Evolutionary conservation across 1,140 invertebrate genomes (phyloP), one percentile per base, ranked within the genome.

Genomic region (Microplitis demolitor): DNA sequence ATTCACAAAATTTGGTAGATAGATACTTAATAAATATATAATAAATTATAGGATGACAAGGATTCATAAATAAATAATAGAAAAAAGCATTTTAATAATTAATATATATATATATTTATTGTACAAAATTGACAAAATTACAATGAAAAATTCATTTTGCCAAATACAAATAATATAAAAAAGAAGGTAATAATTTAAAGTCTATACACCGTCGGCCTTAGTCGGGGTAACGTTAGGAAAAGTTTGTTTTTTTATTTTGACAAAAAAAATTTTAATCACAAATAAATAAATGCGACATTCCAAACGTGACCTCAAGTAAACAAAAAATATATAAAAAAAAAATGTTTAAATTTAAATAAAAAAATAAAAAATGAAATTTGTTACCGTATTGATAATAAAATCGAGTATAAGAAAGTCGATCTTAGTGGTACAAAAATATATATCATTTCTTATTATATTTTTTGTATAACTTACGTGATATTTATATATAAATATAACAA

Each of bases 221-320:
- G 73, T 74, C 68, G 73, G 68, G 73, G 73, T 74, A 74, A 74
- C 73, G 73, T 74, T 74, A 54, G 70, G 68, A 74, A 53, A 58
- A 68, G 68, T 74, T 74, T 54, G 11, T 54, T 34, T 60, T 69
- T 67, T 68, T 39, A 72, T 73, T 9, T 3, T 9, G 11, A 45
- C 6, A 45, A 53, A 68, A 56, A 68, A 68, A 61, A 53, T n/a
- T 5, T 24, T 56, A 39, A 37, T 8, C 34, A 64, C 60, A 73
- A 73, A 51, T 39, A 69, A 64, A 74, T 53, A 61, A 74, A 53
- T 53, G 72, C 61, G 58, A 54, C 56, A 69, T 69, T 74, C 72
- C 54, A 73, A 73, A 73, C 72, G 66, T 61, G n/a, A 73, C 72
- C 72, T 68, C 72, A 73, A 73, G 66, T 73, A 73, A 72, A 53